These are phyloP conservation scores for Chanos chanos DNA, from an alignment of 2,797 vertebrate species.

Conservation along the genomic window DNA sequence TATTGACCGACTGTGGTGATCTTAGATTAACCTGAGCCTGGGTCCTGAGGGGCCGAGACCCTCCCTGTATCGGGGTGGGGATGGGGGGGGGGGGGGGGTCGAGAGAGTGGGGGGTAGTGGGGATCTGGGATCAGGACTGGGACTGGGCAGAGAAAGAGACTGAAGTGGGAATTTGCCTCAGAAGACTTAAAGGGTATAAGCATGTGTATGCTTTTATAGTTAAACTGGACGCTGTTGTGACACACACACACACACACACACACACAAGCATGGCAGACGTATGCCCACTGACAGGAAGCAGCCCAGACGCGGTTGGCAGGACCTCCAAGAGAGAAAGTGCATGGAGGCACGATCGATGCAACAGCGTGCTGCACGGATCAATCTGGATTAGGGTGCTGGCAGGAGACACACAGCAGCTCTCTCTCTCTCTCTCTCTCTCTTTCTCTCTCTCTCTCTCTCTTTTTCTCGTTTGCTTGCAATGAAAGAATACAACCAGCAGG, in stretches of 20 bases:
- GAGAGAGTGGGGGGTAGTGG: background rate
- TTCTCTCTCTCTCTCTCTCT: too few species aligned
- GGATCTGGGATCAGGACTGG: too few species aligned
- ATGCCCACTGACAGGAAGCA: conserved; percentile 34
- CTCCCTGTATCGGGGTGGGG: conserved; percentile 9
- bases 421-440: conserved; percentile 1
- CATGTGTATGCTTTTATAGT: too few species aligned
- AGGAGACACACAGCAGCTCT: conserved; percentile 47
- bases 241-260: conserved; percentile 2
- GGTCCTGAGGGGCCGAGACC: conserved; percentile 1
- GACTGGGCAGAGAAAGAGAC: too few species aligned
- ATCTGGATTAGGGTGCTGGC: conserved; percentile 71
- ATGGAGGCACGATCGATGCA: conserved; percentile 60
- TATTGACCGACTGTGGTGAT: conserved; percentile 33
- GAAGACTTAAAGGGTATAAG: too few species aligned
- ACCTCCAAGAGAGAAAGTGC: conserved; percentile 48
- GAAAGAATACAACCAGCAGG: conserved; percentile 30
- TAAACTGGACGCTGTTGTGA: too few species aligned
- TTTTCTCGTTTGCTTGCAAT: conserved; percentile 14
- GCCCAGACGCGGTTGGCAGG: conserved; percentile 15
- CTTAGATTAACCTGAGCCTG: conserved; percentile 33
- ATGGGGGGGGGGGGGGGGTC: background rate
- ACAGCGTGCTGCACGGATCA: conserved; percentile 66
- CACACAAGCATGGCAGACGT: conserved; percentile 49
- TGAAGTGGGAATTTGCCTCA: too few species aligned